phyloP scores from a whole-genome alignment of 2,888 invertebrate species.

The Nipponacmea schrenckii region DNA sequence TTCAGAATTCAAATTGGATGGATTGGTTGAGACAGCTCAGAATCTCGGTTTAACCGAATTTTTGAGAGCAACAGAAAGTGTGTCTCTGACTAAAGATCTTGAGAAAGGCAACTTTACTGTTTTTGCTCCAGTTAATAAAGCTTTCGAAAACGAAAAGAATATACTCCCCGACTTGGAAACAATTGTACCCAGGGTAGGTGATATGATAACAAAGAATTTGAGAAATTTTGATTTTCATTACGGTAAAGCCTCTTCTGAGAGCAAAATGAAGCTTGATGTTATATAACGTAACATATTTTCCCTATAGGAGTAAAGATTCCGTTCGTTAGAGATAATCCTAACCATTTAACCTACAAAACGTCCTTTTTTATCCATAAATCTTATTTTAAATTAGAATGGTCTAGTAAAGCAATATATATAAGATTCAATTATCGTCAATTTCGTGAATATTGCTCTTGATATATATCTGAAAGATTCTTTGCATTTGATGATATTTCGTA shows the following conservation, averaged over 20 bases:
- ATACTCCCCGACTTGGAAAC: slow-evolving; percentile 19
- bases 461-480: not conserved
- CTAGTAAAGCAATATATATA: no score
- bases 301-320: no score
- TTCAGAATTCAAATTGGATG: slow-evolving; percentile 72
- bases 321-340: not conserved
- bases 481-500: no score
- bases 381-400: no score
- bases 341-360: slow-evolving; percentile 1
- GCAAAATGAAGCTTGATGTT: no score
- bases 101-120: slow-evolving; percentile 64
- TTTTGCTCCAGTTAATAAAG: slow-evolving; percentile 52
- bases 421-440: not conserved
- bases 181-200: slow-evolving; percentile 28
- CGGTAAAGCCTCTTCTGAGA: no score
- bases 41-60: slow-evolving; percentile 75
- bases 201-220: not conserved
- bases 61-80: slow-evolving; percentile 64
- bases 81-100: slow-evolving; percentile 71
- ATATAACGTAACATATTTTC: no score
- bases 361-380: no score
- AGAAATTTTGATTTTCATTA: no score
- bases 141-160: slow-evolving; percentile 49
- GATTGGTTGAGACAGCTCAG: slow-evolving; percentile 71
- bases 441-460: not conserved